Conservation (phyloP, 2,113 vertebrate genomes). For the Alouatta palliata region DNA sequence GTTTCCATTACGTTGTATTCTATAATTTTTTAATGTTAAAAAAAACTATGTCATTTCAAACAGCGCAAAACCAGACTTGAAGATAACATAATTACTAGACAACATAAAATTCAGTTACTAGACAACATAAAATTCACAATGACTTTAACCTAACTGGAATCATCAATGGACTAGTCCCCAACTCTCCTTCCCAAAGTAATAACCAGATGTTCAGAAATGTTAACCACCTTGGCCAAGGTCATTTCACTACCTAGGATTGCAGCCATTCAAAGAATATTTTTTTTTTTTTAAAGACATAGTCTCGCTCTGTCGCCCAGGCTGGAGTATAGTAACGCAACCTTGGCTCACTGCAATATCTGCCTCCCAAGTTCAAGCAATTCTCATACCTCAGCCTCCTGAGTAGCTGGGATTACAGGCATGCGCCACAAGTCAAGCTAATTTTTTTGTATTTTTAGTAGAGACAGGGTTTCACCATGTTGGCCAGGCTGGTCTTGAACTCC, state of each 20-base stretch:
- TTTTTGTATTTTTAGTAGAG: no score
- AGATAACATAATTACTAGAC: not conserved
- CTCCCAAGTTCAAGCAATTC: no score
- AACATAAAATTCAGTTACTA: constrained; percentile 42
- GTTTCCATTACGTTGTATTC: not conserved
- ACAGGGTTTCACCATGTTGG: no score
- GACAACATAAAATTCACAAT: constrained; percentile 30
- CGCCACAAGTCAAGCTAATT: no score
- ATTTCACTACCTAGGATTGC: not conserved
- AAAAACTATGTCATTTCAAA: constrained; percentile 9
- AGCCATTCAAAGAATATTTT: not conserved
- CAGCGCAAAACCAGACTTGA: not conserved
- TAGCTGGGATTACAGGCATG: no score
- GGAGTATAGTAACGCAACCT: no score
- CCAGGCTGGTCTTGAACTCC: no score
- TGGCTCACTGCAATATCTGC: no score
- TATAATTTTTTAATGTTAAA: not conserved
- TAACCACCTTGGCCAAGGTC: not conserved
- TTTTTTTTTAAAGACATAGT: not conserved
- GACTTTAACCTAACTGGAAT: not conserved
- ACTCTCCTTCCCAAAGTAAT: not conserved
- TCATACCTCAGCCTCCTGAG: no score
- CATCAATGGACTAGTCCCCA: not conserved
- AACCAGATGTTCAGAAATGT: constrained; percentile 17
- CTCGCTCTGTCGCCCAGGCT: no score